Evolutionary conservation across 2,888 invertebrate genomes (phyloP).

Genomic region (Pollenia griseotomentosa): DNA sequence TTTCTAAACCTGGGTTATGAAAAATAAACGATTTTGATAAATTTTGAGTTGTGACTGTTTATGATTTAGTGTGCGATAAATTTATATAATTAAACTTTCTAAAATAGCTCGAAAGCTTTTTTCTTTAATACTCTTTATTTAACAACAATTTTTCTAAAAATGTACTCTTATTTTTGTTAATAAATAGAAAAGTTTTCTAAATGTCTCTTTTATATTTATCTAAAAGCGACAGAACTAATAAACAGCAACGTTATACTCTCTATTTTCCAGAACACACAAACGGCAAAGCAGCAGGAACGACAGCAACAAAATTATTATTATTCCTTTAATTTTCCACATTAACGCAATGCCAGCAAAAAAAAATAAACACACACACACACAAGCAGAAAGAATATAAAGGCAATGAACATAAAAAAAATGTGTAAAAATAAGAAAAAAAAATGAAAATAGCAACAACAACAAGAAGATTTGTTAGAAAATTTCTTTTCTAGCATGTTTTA

Average conservation of each 20-base stretch:
- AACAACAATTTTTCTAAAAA: neutral
- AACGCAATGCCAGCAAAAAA: constrained; percentile 61
- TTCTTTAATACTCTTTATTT: neutral
- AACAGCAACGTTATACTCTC: constrained; percentile 38
- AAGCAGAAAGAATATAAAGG: constrained; percentile 6
- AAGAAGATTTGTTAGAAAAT: constrained; percentile 47
- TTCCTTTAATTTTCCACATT: constrained; percentile 70
- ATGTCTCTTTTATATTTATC: constrained; percentile 14
- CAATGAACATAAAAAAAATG: constrained; percentile 28
- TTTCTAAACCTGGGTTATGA: no score
- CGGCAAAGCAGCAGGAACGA: constrained; percentile 19
- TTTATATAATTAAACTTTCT: neutral
- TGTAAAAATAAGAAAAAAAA: constrained; percentile 41
- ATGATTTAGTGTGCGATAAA: neutral
- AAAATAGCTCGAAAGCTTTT: neutral
- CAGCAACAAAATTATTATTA: constrained; percentile 43
- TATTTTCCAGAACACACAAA: neutral
- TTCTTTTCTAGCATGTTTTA: constrained; percentile 33
- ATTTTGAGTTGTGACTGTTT: no score
- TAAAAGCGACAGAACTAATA: neutral
- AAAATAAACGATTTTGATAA: no score
- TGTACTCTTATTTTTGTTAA: constrained; percentile 1
- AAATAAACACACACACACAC: constrained; percentile 5
- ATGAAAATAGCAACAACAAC: constrained; percentile 39
- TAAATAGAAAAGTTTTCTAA: constrained; percentile 24